phyloP scores from a whole-genome alignment of 2,888 invertebrate species.

The Boloria selene region DNA sequence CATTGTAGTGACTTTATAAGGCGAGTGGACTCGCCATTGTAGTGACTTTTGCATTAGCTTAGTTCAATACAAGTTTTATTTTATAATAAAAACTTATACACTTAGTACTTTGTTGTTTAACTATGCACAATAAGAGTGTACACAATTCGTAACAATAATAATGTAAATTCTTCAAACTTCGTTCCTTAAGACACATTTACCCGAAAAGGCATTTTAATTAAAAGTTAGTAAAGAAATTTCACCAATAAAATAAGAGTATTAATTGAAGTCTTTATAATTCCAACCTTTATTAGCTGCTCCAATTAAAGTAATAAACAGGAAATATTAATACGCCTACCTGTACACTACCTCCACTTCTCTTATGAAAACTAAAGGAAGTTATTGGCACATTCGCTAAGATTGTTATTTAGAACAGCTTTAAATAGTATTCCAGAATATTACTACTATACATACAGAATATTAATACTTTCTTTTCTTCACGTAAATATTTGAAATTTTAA shows the following conservation, averaged over 20 bases:
- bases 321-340: constrained; percentile 11
- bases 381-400: constrained; percentile 21
- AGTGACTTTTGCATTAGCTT: neutral
- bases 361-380: constrained; percentile 23
- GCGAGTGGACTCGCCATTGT: neutral
- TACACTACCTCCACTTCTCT: constrained; percentile 1
- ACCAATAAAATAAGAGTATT: neutral
- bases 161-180: constrained; percentile 8
- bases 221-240: constrained; percentile 6
- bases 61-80: constrained; percentile 12
- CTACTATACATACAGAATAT: no score
- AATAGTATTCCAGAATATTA: neutral
- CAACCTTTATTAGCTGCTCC: neutral
- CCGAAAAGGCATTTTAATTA: constrained; percentile 11
- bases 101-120: neutral
- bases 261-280: neutral
- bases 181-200: neutral
- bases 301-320: constrained; percentile 12
- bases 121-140: neutral
- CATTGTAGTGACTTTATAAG: neutral
- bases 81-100: neutral
- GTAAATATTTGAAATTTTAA: no score
- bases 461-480: no score
- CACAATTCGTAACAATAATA: neutral
- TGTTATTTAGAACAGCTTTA: constrained; percentile 6